A percentile compares a stretch with the other conserved stretches of the same genome.
phyloP scores from a whole-genome alignment of 1,140 invertebrate genomes.

The Bombyx mandarina region DNA sequence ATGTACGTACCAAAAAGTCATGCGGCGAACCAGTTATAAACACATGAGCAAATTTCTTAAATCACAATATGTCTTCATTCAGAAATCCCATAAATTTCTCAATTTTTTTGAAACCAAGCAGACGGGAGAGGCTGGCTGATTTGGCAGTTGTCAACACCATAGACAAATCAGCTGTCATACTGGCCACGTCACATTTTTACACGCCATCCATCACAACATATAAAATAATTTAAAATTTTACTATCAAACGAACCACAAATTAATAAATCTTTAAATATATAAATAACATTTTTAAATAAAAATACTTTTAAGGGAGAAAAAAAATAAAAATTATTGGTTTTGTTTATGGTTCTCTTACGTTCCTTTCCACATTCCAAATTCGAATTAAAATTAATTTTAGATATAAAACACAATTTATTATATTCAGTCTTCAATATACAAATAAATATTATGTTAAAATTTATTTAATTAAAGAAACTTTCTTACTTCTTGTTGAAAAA shows the following conservation, averaged over 20 bases:
- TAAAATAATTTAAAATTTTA: too few relatives aligned
- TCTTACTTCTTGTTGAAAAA: background rate
- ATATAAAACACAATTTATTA: too few relatives aligned
- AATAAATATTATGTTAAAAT: too few relatives aligned
- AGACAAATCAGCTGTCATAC: slow-evolving; percentile 56
- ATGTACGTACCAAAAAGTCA: slow-evolving; percentile 39
- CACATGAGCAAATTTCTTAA: slow-evolving; percentile 20
- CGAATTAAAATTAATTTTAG: too few relatives aligned
- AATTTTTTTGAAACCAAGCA: slow-evolving; percentile 22
- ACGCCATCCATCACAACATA: slow-evolving; percentile 21
- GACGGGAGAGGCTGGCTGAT: slow-evolving; percentile 47
- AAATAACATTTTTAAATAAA: too few relatives aligned
- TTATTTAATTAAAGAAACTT: background rate
- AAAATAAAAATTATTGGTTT: too few relatives aligned
- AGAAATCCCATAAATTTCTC: slow-evolving; percentile 27
- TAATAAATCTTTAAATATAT: too few relatives aligned
- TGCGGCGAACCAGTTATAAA: slow-evolving; percentile 17
- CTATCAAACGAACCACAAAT: too few relatives aligned
- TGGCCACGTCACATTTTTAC: slow-evolving; percentile 66
- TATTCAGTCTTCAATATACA: too few relatives aligned
- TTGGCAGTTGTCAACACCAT: slow-evolving; percentile 65
- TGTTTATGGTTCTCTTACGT: too few relatives aligned
- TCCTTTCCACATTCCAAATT: too few relatives aligned
- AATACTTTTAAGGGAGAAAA: too few relatives aligned
- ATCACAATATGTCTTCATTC: slow-evolving; percentile 33